Conservation (phyloP, 2,888 invertebrate genomes). For the Drosophila histrio region DNA sequence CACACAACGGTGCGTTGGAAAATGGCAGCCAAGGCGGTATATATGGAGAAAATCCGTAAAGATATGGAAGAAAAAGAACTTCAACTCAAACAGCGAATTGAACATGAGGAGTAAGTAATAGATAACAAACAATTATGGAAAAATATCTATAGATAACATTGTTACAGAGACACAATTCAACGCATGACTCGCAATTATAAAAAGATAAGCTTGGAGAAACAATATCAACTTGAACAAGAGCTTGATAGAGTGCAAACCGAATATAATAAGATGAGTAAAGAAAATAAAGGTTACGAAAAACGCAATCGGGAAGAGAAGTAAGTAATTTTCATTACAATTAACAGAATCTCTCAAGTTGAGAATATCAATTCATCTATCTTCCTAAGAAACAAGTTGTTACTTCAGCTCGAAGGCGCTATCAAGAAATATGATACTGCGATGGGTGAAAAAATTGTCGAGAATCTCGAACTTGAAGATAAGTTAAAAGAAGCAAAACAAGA, state of each 20-base stretch:
- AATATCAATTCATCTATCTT: not conserved
- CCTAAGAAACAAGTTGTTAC: constrained; percentile 75
- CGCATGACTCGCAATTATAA: constrained; percentile 57
- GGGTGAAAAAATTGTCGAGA: constrained; percentile 77
- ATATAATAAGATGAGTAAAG: not conserved
- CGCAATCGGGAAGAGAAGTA: not conserved
- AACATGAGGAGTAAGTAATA: constrained; percentile 40
- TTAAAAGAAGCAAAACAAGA: constrained; percentile 55
- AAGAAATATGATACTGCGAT: constrained; percentile 81
- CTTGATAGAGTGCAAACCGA: constrained; percentile 48
- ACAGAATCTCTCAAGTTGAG: not conserved
- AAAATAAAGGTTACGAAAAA: not conserved
- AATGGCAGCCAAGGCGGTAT: constrained; percentile 9
- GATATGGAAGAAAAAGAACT: constrained; percentile 11
- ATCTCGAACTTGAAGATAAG: constrained; percentile 62
- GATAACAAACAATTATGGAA: not conserved
- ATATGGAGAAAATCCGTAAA: constrained; percentile 24
- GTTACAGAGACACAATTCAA: constrained; percentile 62
- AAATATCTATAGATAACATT: no score
- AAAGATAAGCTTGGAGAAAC: constrained; percentile 56
- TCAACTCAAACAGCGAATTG: constrained; percentile 24
- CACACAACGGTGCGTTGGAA: not conserved
- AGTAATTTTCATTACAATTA: not conserved
- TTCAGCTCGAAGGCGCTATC: constrained; percentile 77
- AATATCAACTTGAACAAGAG: constrained; percentile 65